Evolutionary conservation across 2,888 invertebrate genomes (phyloP).

Genomic region (Drosophila mettleri): DNA sequence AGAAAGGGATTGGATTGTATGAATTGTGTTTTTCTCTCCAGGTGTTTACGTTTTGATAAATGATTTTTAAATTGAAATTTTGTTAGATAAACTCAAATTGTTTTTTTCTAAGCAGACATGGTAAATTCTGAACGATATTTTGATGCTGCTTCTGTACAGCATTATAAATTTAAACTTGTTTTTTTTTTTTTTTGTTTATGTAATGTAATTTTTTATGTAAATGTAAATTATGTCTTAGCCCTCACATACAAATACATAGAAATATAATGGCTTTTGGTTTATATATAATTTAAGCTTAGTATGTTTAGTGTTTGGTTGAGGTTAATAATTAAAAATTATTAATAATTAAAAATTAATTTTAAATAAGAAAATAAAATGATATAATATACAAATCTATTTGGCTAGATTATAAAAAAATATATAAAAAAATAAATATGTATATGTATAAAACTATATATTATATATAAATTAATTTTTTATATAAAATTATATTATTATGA

Average conservation of each 20-base stretch:
- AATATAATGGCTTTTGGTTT: no score
- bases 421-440: no score
- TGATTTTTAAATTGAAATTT: constrained; percentile 7
- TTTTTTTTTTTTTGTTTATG: not conserved
- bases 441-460: no score
- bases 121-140: not conserved
- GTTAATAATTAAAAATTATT: not conserved
- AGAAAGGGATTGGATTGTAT: not conserved
- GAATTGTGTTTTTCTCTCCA: constrained; percentile 1
- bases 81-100: not conserved
- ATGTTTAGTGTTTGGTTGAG: not conserved
- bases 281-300: not conserved
- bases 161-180: not conserved
- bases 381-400: no score
- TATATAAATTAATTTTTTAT: no score
- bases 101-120: not conserved
- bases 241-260: no score
- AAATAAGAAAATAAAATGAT: no score
- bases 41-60: constrained; percentile 20
- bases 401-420: no score
- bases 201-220: not conserved
- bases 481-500: no score
- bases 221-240: no score
- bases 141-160: not conserved
- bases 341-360: not conserved